Base-by-base conservation (phyloP, 2,888 invertebrate species). In the Meteorus colon region DNA sequence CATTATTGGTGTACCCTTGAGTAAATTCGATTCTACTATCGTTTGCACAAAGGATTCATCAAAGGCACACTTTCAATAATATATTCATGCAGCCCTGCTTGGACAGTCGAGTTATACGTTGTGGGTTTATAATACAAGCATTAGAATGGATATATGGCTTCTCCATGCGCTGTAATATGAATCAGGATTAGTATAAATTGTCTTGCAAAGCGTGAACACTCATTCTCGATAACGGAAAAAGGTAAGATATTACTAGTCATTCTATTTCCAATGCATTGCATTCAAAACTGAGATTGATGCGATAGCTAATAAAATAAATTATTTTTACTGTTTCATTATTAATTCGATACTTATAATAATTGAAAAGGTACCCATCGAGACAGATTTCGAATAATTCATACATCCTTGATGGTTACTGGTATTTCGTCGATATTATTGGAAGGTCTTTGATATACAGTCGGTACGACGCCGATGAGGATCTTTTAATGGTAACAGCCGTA, bases 91-190 rank as follows among this genome's bases (percentile, higher is more conserved):
- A 78, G 77, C 78, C 78, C 79, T 77, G 74, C 29, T 19, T 29
- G 55, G 73, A 72, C 66, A 74, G 71, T 81, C 79, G 79, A 79
- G 77, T 74, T 80, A 79, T 80, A 83, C 55, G 80, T 79, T 77
- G 78, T 74, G 76, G 79, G 77, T 79, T 41, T 80, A 81, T 81
- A 80, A 80, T 82, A 82, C 79, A 76, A 81, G 73, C 78, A 74
- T 78, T 81, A 76, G 71, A 76, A 82, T 81, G 73, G 76, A 83
- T 82, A 78, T 87, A 87, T 73, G 88, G 88, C 88, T 88, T 88
- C 88, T 81, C 82, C 81, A 83, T 85, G 81, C 81, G 83, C 84
- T 86, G 87, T 87, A 85, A 87, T 86, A 86, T 84, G 85, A 87
- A 87, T 88, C 82, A 82, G 86, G 84, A 87, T 88, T 87, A 87